These are phyloP conservation scores for Metacarcinus magister DNA, from an alignment of 2,888 invertebrate genomes.

Conservation along the genomic window DNA sequence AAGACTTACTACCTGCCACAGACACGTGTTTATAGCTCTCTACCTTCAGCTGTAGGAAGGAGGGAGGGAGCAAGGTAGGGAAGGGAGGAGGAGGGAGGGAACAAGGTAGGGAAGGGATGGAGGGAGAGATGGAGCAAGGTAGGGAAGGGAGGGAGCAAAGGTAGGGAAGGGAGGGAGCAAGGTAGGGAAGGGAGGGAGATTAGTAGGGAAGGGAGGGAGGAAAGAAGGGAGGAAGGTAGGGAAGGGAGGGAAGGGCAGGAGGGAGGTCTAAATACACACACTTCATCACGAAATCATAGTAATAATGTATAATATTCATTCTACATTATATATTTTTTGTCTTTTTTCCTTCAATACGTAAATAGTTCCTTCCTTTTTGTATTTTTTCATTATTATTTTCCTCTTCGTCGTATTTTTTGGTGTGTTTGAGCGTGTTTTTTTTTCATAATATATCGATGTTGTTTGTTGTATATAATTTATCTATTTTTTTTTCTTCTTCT, in stretches of 20 bases:
- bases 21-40: not conserved
- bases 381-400: not conserved
- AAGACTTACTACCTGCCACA: conserved; percentile 36
- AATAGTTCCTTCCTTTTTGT: not conserved
- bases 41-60: not conserved
- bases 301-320: not conserved
- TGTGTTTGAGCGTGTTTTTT: not conserved
- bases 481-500: not conserved
- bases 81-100: not conserved
- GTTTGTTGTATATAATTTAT: not conserved
- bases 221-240: not conserved
- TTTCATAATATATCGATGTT: not conserved
- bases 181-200: not conserved
- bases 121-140: not conserved
- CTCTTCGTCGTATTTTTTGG: not conserved
- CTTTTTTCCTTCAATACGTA: not conserved
- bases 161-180: not conserved
- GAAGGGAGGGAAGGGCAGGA: conserved; percentile 30
- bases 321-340: not conserved
- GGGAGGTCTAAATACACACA: not conserved
- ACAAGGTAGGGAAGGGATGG: not conserved
- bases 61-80: not conserved
- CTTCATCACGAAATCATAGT: not conserved
- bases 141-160: not conserved
- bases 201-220: not conserved